Conservation (phyloP, 2,888 invertebrate genomes). For the Mantis religiosa region DNA sequence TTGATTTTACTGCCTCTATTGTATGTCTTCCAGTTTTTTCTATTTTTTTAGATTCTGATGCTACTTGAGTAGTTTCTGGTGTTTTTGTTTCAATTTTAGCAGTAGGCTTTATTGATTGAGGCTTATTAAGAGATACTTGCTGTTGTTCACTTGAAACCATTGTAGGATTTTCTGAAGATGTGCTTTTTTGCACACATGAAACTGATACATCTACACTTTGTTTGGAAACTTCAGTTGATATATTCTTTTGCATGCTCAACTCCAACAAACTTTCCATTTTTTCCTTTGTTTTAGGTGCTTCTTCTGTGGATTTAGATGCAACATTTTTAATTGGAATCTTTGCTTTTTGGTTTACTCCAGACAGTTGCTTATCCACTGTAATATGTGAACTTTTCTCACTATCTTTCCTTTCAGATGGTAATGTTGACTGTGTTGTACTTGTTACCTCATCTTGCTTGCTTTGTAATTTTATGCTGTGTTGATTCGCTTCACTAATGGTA, state of each 20-base stretch:
- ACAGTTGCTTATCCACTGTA: not conserved
- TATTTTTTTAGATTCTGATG: not conserved
- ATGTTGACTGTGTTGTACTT: not conserved
- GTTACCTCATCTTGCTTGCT: not conserved
- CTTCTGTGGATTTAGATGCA: not conserved
- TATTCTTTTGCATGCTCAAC: not conserved
- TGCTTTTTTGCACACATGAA: not conserved
- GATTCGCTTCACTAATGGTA: not conserved
- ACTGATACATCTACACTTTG: not conserved
- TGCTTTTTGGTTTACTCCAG: not conserved
- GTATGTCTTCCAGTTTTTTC: not conserved
- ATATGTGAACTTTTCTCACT: not conserved
- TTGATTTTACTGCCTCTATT: too few relatives aligned
- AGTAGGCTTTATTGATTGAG: not conserved
- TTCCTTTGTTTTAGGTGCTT: not conserved
- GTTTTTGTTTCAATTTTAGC: not conserved
- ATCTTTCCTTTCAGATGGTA: not conserved
- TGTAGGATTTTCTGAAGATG: not conserved
- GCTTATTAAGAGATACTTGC: too few relatives aligned
- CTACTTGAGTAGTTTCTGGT: not conserved
- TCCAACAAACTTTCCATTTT: not conserved
- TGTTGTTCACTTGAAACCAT: not conserved
- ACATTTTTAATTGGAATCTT: not conserved
- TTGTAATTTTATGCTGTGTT: not conserved
- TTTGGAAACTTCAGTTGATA: not conserved